Evolutionary conservation across 1,140 invertebrate species (phyloP).

Genomic region (Hypsibius dujardini): DNA sequence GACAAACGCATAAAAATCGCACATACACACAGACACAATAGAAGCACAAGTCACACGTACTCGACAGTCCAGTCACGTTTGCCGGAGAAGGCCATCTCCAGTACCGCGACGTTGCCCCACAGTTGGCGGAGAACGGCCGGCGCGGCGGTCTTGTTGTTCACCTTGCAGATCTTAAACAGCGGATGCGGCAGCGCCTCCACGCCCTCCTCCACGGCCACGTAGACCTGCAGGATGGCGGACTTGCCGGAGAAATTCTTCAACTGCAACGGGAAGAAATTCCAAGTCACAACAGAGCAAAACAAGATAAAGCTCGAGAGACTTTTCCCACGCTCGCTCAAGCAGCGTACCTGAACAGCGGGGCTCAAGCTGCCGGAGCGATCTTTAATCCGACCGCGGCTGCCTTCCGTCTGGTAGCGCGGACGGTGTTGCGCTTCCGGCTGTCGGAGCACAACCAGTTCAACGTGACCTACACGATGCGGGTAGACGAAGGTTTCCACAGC

Average conservation of each 20-base stretch:
- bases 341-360: constrained; percentile 11
- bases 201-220: not conserved
- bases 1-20: too few relatives aligned
- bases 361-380: not conserved
- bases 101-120: not conserved
- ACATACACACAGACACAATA: too few relatives aligned
- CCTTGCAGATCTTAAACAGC: constrained; percentile 1
- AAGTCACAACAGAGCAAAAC: too few relatives aligned
- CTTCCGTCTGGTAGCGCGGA: constrained; percentile 6
- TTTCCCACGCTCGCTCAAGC: not conserved
- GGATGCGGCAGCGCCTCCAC: not conserved
- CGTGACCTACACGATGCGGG: not conserved
- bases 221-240: constrained; percentile 2
- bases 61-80: constrained; percentile 2
- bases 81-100: not conserved
- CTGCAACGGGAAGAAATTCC: not conserved
- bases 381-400: constrained; percentile 14
- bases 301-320: too few relatives aligned
- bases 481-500: too few relatives aligned
- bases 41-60: not conserved
- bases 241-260: not conserved
- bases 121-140: not conserved
- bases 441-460: not conserved
- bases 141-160: constrained; percentile 4
- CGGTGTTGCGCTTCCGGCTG: constrained; percentile 15